Percentiles rank a stretch among this genome's conserved stretches.
These are phyloP conservation scores for Brenthis ino DNA, from an alignment of 2,888 invertebrate species.

Conservation along the genomic window DNA sequence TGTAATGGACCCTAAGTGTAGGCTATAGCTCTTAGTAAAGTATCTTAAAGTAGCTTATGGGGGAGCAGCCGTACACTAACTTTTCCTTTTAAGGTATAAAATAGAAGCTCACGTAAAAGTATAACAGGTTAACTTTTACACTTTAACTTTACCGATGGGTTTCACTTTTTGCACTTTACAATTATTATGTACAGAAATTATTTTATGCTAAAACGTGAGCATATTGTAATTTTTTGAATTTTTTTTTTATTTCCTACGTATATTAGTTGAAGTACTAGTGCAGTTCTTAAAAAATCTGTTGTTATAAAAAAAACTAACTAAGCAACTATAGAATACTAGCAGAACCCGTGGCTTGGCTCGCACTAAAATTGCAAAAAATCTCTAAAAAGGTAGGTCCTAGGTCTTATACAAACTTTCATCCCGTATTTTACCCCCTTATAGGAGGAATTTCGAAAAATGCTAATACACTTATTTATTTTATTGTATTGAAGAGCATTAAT, in stretches of 20 bases:
- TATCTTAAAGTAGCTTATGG: conserved; percentile 51
- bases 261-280: too few species aligned
- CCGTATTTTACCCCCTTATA: too few species aligned
- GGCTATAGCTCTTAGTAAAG: conserved; percentile 41
- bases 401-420: too few species aligned
- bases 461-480: too few species aligned
- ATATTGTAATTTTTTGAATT: too few species aligned
- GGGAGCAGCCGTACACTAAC: conserved; percentile 44
- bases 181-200: conserved; percentile 28
- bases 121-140: conserved; percentile 40
- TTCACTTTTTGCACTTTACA: conserved; percentile 37
- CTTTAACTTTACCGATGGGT: conserved; percentile 39
- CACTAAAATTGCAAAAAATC: too few species aligned
- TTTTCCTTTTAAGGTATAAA: conserved; percentile 41
- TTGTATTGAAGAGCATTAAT: too few species aligned
- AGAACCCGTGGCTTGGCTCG: too few species aligned
- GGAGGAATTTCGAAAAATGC: too few species aligned
- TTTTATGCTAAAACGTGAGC: conserved; percentile 7
- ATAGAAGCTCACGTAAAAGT: conserved; percentile 39
- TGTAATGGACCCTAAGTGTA: conserved; percentile 4
- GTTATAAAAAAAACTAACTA: conserved; percentile 1
- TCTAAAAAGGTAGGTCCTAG: too few species aligned
- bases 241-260: too few species aligned
- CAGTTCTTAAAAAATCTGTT: not conserved
- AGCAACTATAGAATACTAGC: conserved; percentile 6